Evolutionary conservation across 2,888 invertebrate genomes (phyloP), one percentile per base, ranked within the genome.

Genomic region (Parnassius glacialis): DNA sequence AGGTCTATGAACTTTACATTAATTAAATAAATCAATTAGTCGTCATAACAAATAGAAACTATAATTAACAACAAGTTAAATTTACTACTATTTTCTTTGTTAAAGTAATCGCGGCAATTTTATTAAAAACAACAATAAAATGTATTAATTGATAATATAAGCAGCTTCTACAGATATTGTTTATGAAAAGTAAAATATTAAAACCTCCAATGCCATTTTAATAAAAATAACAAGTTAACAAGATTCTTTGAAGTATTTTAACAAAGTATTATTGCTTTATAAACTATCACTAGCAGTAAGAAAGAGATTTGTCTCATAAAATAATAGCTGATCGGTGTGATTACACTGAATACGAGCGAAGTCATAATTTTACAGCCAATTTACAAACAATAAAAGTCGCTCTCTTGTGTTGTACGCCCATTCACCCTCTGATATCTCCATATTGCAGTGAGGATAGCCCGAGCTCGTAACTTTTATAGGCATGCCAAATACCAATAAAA

Each of bases 291-390:
- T 83, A 79, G 80, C 74, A 68, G 82, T 81, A 85, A 86, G 88
- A 89, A 88, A 90, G 81, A 84, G 83, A 85, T 87, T 84, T 84
- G 83, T 83, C 81, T 84, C 80, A 86, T 87, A 86, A 87, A 89
- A 84, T 83, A 86, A 84, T 89, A 90, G 87, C 87, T 90, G 90
- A 90, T 87, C 81, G 80, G 75, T 70, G 81, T 87, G 87, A 90
- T 90, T 89, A 84, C 86, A 80, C 78, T 84, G 85, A 90, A 90
- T 89, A 85, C 87, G 89, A 85, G 80, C 81, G 76, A 85, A 81
- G 84, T 90, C 89, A 90, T 92, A 90, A 92, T 90, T 92, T 92
- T 92, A 92, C 91, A 89, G 87, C 87, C 92, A 92, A 92, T 92
- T 92, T 91, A 90, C 90, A 91, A 92, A 92, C 92, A 92, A 92